Evolutionary conservation across 2,888 invertebrate species (phyloP).

Genomic region (Arge pagana): DNA sequence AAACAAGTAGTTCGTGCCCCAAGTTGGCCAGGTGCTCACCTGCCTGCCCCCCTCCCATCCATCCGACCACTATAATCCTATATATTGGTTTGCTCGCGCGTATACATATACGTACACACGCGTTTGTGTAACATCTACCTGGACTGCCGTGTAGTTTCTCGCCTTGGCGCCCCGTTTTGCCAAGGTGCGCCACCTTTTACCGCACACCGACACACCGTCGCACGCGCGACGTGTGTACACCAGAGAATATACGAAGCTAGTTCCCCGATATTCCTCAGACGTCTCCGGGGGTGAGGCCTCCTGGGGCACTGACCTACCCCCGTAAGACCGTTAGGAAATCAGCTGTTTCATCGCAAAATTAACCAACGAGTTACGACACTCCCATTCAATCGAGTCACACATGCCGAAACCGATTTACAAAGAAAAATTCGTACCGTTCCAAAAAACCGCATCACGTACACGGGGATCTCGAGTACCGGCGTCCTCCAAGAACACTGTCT

Average conservation of each 20-base stretch:
- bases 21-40: slow-evolving; percentile 54
- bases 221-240: too few species aligned
- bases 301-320: slow-evolving; percentile 56
- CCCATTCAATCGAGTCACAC: too few species aligned
- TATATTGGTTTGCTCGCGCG: too few species aligned
- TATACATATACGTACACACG: slow-evolving; percentile 14
- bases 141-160: not conserved
- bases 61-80: slow-evolving; percentile 10
- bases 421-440: too few species aligned
- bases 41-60: slow-evolving; percentile 38
- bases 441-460: too few species aligned
- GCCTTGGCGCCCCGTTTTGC: slow-evolving; percentile 19
- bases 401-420: too few species aligned
- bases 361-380: too few species aligned
- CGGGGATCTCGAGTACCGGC: too few species aligned
- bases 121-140: slow-evolving; percentile 15
- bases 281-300: slow-evolving; percentile 28
- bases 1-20: slow-evolving; percentile 47
- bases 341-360: slow-evolving; percentile 42
- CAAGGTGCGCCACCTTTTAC: slow-evolving; percentile 22
- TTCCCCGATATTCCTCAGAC: not conserved
- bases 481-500: too few species aligned
- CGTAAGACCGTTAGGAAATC: slow-evolving; percentile 50
- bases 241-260: too few species aligned
- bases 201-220: too few species aligned